These are phyloP conservation scores for Scyliorhinus canicula DNA, from an alignment of 2,797 vertebrate species.

Conservation along the genomic window DNA sequence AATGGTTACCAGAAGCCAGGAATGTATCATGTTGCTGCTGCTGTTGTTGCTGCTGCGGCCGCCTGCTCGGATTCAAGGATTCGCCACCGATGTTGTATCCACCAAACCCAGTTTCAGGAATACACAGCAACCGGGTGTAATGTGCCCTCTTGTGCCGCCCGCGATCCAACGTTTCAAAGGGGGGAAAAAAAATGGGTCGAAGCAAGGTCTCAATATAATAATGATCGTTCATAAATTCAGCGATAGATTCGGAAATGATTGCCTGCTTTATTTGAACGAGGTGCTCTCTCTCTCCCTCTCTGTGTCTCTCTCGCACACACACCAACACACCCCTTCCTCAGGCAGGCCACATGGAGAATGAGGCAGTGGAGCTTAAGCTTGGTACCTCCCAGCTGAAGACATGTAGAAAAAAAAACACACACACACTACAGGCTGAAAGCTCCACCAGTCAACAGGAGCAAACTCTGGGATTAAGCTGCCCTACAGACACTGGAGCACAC, in stretches of 20 bases:
- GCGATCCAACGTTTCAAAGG: neutral
- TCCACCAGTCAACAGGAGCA: neutral
- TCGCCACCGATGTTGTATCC: neutral
- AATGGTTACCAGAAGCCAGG: neutral
- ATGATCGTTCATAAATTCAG: too few relatives aligned
- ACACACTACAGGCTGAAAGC: slow-evolving; percentile 11
- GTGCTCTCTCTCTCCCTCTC: neutral
- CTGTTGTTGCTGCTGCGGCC: neutral
- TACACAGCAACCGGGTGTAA: neutral
- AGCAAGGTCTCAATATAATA: neutral
- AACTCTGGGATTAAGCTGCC: neutral
- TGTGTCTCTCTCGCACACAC: neutral
- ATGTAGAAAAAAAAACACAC: slow-evolving; percentile 12
- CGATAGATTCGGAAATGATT: neutral
- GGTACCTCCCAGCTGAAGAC: neutral
- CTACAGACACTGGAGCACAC: neutral
- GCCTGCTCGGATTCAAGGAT: neutral
- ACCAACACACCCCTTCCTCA: neutral
- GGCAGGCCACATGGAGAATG: neutral
- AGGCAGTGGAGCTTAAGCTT: neutral
- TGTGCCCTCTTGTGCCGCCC: neutral
- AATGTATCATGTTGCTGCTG: neutral
- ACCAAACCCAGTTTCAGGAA: neutral
- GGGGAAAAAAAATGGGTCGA: neutral
- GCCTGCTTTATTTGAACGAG: neutral